Evolutionary conservation across 2,113 vertebrate genomes (phyloP), one percentile per base, ranked within the genome.

Genomic region (Oryzias javanicus): DNA sequence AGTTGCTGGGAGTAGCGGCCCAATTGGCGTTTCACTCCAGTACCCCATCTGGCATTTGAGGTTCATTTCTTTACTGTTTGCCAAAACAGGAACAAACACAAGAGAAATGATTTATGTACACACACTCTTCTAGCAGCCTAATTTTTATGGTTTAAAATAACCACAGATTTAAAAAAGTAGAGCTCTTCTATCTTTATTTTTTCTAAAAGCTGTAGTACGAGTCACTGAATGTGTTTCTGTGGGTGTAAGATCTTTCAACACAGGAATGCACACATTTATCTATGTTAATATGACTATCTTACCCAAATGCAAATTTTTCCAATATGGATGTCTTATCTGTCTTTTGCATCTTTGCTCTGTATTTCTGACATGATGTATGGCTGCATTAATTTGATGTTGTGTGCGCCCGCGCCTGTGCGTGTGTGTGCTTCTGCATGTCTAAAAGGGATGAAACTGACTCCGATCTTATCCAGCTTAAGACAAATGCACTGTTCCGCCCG

Each of bases 391-490:
- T 55, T 18, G 25, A 42, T 42, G 46, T 41, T 57, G 55, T 20
- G 46, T 57, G 46, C 42, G 55, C 41, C 27, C 41, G 46, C 44
- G 41, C 44, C 42, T 29, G 61, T 52, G 35, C 60, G 45, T 54
- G 46, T 50, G 49, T 27, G 25, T 57, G 44, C 19, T 12, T 10
- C 10, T 68, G 68, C 75, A 67, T 77, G 70, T 76, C 55, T 79
- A 59, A 81, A 77, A 78, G 42, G 72, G 74, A 82, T 85, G 83
- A 83, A 87, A 85, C 80, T 60, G 79, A 79, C 80, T 89, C 80
- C 84, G 86, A 88, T 90, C 82, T 85, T 89, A 90, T 89, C 85
- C 76, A 76, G 76, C 80, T 85, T 86, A 87, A 90, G 80, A 90
- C 86, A 90, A 89, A 87, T 79, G 79, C 82, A 73, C 79, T 81